Evolutionary conservation across 2,113 vertebrate species (phyloP), one percentile per base, ranked within the genome.

Genomic region (Dromaius novaehollandiae): DNA sequence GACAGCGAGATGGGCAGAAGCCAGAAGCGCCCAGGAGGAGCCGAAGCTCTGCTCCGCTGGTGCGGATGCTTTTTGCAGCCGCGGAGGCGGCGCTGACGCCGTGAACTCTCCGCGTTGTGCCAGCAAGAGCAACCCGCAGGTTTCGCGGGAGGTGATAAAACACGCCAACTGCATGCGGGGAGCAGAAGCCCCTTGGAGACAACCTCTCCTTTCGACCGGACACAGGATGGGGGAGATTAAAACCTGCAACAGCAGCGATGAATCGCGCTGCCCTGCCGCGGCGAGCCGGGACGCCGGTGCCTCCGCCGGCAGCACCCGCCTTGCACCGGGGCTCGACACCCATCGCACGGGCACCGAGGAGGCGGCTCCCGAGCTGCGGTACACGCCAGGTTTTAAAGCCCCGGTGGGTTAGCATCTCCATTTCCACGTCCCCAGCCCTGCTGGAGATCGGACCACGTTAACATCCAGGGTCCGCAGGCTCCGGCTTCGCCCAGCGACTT

Each of bases 311-410:
- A n/a, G 32, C 20, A 32, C 48, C 44, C 68, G 44, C 44, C 6
- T 20, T 15, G 44, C 66, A 48, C 55, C 26, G 10, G 4, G 12
- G 12, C 42, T 46, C 44, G 30, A 30, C 12, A 21, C 21, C 46
- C 44, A 19, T 25, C 28, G 55, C 21, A 34, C 42, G 7, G 44
- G 13, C 66, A 8, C 42, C 46, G 28, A 69, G 66, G 66, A 69
- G 42, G 10, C 44, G 26, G 21, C 32, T 46, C 42, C 17, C n/a
- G 46, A 32, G 36, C n/a, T 4, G 42, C 42, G 11, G 42, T 42
- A 42, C 42, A 95, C 60, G 44, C 81, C 97, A 83, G 89, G 92
- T 97, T 96, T 92, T 96, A 94, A 96, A 96, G 56, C 91, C 91
- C 93, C 80, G 66, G 95, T 94, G 93, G 68, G 3, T 8, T 3